Conservation (phyloP, 1,140 invertebrate genomes). For the Caenorhabditis brenneri region DNA sequence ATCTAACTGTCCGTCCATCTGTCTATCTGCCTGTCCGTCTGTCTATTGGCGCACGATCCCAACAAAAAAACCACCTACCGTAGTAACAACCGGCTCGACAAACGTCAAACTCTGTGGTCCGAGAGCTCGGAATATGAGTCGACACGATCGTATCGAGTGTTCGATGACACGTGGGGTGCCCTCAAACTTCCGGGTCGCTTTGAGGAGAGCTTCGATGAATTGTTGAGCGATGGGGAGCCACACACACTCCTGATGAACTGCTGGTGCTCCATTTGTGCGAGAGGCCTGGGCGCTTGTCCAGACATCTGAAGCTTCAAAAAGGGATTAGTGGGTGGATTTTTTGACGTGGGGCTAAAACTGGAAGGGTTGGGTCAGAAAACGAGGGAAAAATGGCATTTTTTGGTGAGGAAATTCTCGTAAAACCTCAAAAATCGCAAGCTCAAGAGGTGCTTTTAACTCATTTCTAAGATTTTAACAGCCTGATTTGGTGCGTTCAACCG, state of each 20-base stretch:
- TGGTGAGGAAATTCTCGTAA: too few species aligned
- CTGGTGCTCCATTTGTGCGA: not conserved
- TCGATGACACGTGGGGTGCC: slow-evolving; percentile 74
- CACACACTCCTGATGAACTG: not conserved
- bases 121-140: slow-evolving; percentile 86
- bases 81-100: slow-evolving; percentile 81
- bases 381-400: too few species aligned
- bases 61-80: slow-evolving; percentile 74
- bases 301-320: not conserved
- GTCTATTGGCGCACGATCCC: too few species aligned
- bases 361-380: too few species aligned
- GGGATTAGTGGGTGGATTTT: too few species aligned
- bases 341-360: too few species aligned
- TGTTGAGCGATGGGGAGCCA: not conserved
- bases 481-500: too few species aligned
- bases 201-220: not conserved
- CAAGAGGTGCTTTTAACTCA: too few species aligned
- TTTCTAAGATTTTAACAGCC: too few species aligned
- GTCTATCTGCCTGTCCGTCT: too few species aligned
- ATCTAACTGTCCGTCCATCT: too few species aligned
- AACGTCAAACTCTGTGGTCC: slow-evolving; percentile 81
- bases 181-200: not conserved
- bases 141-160: slow-evolving; percentile 84
- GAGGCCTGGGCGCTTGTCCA: not conserved
- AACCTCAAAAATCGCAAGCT: too few species aligned